Evolutionary conservation across 2,888 invertebrate genomes (phyloP).

Genomic region (Luffia ferchaultella): DNA sequence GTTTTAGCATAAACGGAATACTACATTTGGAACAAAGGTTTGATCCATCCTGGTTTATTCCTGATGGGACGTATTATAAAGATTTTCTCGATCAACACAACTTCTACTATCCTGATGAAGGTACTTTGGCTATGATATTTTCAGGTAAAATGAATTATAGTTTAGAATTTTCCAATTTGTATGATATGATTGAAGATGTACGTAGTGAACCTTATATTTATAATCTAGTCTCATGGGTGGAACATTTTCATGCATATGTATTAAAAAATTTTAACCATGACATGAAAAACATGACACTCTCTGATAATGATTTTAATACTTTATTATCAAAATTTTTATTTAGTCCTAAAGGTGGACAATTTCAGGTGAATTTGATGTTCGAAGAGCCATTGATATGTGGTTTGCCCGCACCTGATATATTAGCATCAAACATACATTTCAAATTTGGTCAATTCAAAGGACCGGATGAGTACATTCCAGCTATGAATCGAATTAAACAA

Average conservation of each 20-base stretch:
- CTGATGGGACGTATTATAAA: constrained; percentile 72
- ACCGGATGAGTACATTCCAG: constrained; percentile 74
- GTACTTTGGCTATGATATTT: constrained; percentile 69
- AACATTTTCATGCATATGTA: constrained; percentile 70
- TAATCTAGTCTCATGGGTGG: constrained; percentile 70
- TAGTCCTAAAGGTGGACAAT: constrained; percentile 73
- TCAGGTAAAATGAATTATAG: constrained; percentile 73
- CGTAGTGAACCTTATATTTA: constrained; percentile 58
- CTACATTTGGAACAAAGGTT: constrained; percentile 77
- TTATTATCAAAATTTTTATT: constrained; percentile 76
- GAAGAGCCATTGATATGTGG: constrained; percentile 69
- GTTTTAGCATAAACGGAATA: constrained; percentile 69
- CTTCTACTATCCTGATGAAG: constrained; percentile 71
- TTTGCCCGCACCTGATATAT: constrained; percentile 60
- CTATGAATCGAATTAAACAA: constrained; percentile 72
- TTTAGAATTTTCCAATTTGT: constrained; percentile 65
- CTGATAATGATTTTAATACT: constrained; percentile 64
- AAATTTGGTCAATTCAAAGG: constrained; percentile 66
- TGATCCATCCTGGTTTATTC: constrained; percentile 83
- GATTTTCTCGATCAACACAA: constrained; percentile 65
- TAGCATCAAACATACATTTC: constrained; percentile 70
- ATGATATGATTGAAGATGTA: constrained; percentile 59
- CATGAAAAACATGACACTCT: constrained; percentile 53
- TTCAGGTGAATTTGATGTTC: constrained; percentile 74
- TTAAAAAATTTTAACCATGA: constrained; percentile 57